Percentiles rank a stretch among this genome's conserved stretches.
Conservation (phyloP, 2,797 vertebrate species). For the Helostoma temminkii region DNA sequence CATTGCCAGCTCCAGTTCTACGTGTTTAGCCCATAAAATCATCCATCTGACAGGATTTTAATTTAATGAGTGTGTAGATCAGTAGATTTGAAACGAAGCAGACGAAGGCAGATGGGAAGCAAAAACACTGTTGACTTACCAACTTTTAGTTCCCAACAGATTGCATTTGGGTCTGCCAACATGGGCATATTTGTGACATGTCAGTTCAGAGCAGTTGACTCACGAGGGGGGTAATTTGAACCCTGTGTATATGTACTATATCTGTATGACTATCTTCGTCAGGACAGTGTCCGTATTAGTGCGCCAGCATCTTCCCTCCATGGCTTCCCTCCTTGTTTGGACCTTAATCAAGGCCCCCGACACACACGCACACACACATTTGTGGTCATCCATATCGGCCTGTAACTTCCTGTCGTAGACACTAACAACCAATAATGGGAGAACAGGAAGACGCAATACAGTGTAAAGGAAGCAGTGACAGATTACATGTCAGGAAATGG, state of each 20-base stretch:
- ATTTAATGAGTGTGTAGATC: neutral
- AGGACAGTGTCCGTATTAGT: neutral
- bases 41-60: neutral
- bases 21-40: no score
- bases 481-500: slow-evolving; percentile 65
- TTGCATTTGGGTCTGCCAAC: slow-evolving; percentile 47
- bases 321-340: slow-evolving; percentile 2
- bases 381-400: slow-evolving; percentile 36
- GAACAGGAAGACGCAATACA: slow-evolving; percentile 68
- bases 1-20: no score
- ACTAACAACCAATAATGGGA: slow-evolving; percentile 58
- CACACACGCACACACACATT: slow-evolving; percentile 14
- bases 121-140: slow-evolving; percentile 19
- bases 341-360: slow-evolving; percentile 6
- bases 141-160: slow-evolving; percentile 46
- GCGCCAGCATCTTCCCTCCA: neutral
- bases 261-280: no score
- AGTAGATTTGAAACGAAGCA: slow-evolving; percentile 21
- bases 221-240: slow-evolving; percentile 31
- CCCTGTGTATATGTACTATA: neutral
- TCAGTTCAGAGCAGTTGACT: slow-evolving; percentile 50
- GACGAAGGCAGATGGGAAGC: slow-evolving; percentile 25
- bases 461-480: slow-evolving; percentile 57
- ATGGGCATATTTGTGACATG: slow-evolving; percentile 48
- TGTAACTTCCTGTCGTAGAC: slow-evolving; percentile 62